Evolutionary conservation across 2,113 vertebrate species (phyloP), one percentile per base, ranked within the genome.

Genomic region (Siniperca knerii): DNA sequence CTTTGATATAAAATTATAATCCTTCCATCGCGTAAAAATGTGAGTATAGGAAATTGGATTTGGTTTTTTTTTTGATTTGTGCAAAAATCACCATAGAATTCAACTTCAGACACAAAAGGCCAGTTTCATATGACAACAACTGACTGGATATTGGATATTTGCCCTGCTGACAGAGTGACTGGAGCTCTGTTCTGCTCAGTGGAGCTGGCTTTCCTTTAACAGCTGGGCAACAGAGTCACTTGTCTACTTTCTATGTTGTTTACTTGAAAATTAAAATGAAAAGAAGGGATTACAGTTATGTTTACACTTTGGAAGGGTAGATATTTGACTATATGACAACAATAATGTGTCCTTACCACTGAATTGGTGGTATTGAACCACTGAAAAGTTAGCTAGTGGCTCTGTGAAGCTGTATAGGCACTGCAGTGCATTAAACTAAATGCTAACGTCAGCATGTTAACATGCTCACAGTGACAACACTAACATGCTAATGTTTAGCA

Each of bases 121-220:
- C 48, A 21, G 35, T 77, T 77, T 76, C 60, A 40, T n/a, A 40
- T 44, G 50, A 44, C 33, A 21, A 8, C 35, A n/a, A 25, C 21
- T 52, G 25, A 20, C 15, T 66, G 37, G 33, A 13, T 10, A 15
- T 15, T 66, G 37, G 33, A 13, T 10, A 15, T 48, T 48, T 8
- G 3, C n/a, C 7, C 58, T 23, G 29, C 58, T 66, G 64, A 65
- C 9, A 6, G 20, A 4, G 4, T 44, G 40, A 58, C 71, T 46
- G 55, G 15, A 62, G 12, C 48, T 77, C 75, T 54, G 75, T 65
- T 64, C 57, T 76, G 46, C 20, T 64, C 60, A 40, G 44, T 52
- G 20, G 60, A 52, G 60, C 73, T 5, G 25, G n/a, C 68, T 52
- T 33, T 35, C 10, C 20, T 55, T 37, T 42, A 35, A 70, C 25